Base-by-base conservation (phyloP, 2,888 invertebrate species). In the Malthinus seriepunctatus region DNA sequence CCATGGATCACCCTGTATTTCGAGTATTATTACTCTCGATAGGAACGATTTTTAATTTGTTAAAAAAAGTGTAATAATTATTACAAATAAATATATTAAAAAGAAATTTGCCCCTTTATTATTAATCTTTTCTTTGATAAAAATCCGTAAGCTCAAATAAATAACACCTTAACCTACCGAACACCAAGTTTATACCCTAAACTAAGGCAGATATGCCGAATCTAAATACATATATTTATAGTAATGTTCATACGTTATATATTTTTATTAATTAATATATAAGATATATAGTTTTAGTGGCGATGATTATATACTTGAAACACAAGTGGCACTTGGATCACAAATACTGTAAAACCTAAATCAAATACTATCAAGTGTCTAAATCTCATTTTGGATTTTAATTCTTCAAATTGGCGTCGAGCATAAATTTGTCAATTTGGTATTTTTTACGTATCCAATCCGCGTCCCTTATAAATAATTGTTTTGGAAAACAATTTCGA, bases 311-410 rank as follows among this genome's bases (percentile, higher is more conserved):
- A 73, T 79, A 80, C 78, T 86, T 86, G 84, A 86, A 86, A 86
- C 85, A 86, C 86, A 86, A 86, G 87, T 87, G 87, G 87, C 87
- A 87, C 87, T 86, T 86, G 84, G 84, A 86, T 87, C 87, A 87
- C 87, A 87, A 87, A 86, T 86, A 86, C 86, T 86, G 86, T 85
- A 83, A 84, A 86, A 82, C 84, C 85, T 85, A 84, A 84, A 67
- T 74, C 72, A 76, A 76, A 76, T 75, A 75, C 74, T 75, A 74
- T 63, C 62, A 23, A 56, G 47, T 62, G 44, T 60, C 57, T 56
- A 53, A 51, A 60, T 53, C 60, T 63, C 59, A 51, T 63, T 65
- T 61, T 48, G 31, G 37, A 56, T 51, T 50, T 63, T 63, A 42
- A 42, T 15, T 42, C 68, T 65, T 62, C 58, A 63, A 64, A 69